phyloP scores from a whole-genome alignment of 1,140 invertebrate species.

The Oryzaephilus surinamensis region DNA sequence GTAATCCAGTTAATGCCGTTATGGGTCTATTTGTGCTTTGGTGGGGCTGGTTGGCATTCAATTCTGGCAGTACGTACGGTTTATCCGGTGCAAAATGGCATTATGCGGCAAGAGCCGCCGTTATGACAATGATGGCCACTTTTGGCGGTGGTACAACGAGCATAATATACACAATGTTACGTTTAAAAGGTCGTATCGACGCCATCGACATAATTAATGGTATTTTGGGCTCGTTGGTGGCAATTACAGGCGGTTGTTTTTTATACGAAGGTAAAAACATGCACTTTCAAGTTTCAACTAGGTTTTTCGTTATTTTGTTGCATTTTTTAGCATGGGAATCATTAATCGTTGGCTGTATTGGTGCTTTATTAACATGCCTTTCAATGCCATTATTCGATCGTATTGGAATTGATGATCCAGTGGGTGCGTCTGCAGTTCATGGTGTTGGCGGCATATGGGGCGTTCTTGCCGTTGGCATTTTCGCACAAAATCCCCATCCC shows the following conservation, averaged over 20 bases:
- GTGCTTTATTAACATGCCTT: slow-evolving; percentile 59
- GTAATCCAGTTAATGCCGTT: slow-evolving; percentile 81
- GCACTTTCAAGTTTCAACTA: no score
- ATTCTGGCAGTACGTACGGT: slow-evolving; percentile 80
- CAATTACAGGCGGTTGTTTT: slow-evolving; percentile 87
- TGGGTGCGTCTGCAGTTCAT: slow-evolving; percentile 81
- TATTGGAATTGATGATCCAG: slow-evolving; percentile 74
- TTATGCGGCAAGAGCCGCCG: slow-evolving; percentile 78
- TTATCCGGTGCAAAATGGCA: slow-evolving; percentile 67
- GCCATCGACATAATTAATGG: slow-evolving; percentile 83
- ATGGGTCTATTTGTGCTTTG: slow-evolving; percentile 89
- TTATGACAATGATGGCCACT: slow-evolving; percentile 80
- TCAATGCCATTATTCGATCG: slow-evolving; percentile 63
- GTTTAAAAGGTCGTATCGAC: slow-evolving; percentile 62
- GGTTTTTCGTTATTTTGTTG: not conserved
- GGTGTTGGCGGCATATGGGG: slow-evolving; percentile 63
- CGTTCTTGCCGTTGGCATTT: slow-evolving; percentile 78
- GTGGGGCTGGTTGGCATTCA: slow-evolving; percentile 93
- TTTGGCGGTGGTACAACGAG: slow-evolving; percentile 78
- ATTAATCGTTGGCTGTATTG: slow-evolving; percentile 69
- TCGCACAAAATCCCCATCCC: slow-evolving; percentile 75
- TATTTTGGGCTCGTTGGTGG: slow-evolving; percentile 74
- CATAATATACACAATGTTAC: slow-evolving; percentile 53
- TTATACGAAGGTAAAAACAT: slow-evolving; percentile 47
- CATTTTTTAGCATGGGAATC: slow-evolving; percentile 68